Evolutionary conservation across 2,113 vertebrate species (phyloP).

Genomic region (Porphyrio hochstetteri): DNA sequence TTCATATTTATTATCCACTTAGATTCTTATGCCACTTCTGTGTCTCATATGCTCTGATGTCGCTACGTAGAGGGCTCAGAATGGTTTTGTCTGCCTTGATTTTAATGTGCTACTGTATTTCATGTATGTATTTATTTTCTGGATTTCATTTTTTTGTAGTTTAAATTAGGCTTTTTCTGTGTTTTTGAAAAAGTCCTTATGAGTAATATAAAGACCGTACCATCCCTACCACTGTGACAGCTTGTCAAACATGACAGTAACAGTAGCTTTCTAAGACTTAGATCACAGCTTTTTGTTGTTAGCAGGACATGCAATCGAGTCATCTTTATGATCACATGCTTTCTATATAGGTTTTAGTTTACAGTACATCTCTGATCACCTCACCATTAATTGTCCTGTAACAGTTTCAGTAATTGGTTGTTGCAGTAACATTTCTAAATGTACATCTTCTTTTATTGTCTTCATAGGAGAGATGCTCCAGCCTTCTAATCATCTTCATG

Average conservation of each 20-base stretch:
- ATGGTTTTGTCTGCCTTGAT: not conserved
- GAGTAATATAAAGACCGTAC: not conserved
- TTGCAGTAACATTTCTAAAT: not conserved
- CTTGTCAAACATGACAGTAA: not conserved
- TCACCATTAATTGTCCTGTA: not conserved
- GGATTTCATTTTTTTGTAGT: not conserved
- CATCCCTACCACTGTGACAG: not conserved
- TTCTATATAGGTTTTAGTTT: not conserved
- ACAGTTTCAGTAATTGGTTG: not conserved
- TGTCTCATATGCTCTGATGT: not conserved
- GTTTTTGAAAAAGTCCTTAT: not conserved
- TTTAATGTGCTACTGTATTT: not conserved
- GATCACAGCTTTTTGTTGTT: not conserved
- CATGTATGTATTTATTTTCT: not conserved
- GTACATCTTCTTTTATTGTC: not conserved
- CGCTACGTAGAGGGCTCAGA: not conserved
- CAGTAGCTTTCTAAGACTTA: not conserved
- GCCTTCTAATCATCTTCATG: no score
- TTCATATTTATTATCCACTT: not conserved
- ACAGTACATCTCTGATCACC: rapidly evolving
- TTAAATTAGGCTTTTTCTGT: not conserved
- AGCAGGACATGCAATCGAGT: not conserved
- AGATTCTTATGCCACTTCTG: not conserved
- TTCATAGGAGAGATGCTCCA: no score
- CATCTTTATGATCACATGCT: not conserved